phyloP scores from a whole-genome alignment of 2,888 invertebrate genomes.

The Xestoiulus laeticollis region DNA sequence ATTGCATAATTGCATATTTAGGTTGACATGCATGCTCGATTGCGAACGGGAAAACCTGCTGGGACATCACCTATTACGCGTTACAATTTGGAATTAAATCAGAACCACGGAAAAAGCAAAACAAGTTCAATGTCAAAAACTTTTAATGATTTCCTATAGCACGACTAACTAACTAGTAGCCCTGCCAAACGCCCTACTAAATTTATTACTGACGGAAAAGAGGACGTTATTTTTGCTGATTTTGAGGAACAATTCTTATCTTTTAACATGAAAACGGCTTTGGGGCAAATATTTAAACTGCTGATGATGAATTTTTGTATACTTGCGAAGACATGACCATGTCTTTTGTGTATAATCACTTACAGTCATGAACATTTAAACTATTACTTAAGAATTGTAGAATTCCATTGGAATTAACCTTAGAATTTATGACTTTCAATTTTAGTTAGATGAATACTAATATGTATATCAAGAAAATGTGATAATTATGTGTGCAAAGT shows the following conservation, averaged over 20 bases:
- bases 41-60: not conserved
- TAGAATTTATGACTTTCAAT: too few relatives aligned
- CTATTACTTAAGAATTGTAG: too few relatives aligned
- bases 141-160: conserved; percentile 8
- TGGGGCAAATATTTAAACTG: not conserved
- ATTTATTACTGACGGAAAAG: not conserved
- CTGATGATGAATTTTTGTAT: not conserved
- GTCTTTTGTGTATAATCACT: too few relatives aligned
- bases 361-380: too few relatives aligned
- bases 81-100: not conserved
- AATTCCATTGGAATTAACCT: too few relatives aligned
- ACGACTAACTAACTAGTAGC: conserved; percentile 1
- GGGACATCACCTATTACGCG: not conserved
- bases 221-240: not conserved
- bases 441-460: too few relatives aligned
- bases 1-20: too few relatives aligned
- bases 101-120: not conserved
- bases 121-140: conserved; percentile 2
- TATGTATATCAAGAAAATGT: too few relatives aligned
- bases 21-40: not conserved
- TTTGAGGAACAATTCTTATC: not conserved
- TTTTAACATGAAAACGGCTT: conserved; percentile 5
- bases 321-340: not conserved
- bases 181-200: not conserved
- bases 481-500: too few relatives aligned